A percentile compares a stretch with the other conserved stretches of the same genome.
Conservation (phyloP, 1,140 invertebrate species). For the Leptinotarsa texana region DNA sequence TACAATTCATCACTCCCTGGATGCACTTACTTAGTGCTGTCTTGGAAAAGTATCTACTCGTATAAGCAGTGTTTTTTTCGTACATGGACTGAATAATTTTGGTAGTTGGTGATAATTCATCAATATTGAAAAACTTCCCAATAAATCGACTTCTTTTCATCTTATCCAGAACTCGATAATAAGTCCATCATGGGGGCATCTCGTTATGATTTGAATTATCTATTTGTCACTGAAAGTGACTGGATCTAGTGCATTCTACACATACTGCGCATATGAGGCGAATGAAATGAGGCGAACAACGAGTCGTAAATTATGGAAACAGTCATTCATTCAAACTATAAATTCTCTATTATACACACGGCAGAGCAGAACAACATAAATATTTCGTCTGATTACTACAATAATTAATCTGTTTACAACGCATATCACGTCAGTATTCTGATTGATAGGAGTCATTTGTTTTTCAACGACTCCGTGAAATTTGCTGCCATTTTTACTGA, state of each 20-base stretch:
- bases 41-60: too few relatives aligned
- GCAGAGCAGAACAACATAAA: background rate
- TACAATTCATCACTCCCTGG: too few relatives aligned
- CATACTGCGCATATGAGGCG: background rate
- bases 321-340: background rate
- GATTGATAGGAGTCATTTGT: background rate
- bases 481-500: too few relatives aligned
- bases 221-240: background rate
- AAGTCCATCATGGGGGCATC: too few relatives aligned
- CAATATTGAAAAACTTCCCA: too few relatives aligned
- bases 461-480: background rate
- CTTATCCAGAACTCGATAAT: too few relatives aligned
- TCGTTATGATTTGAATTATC: background rate
- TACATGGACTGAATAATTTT: too few relatives aligned
- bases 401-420: background rate
- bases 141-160: too few relatives aligned
- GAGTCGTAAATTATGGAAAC: background rate
- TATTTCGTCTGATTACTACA: slow-evolving; percentile 4
- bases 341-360: background rate
- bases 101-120: too few relatives aligned
- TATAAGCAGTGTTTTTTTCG: too few relatives aligned
- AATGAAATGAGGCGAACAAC: background rate
- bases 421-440: background rate
- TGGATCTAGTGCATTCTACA: background rate
- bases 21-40: too few relatives aligned